A percentile compares a stretch with the other conserved stretches of the same genome.
phyloP scores from a whole-genome alignment of 2,113 vertebrate genomes.

The Gyps fulvus region DNA sequence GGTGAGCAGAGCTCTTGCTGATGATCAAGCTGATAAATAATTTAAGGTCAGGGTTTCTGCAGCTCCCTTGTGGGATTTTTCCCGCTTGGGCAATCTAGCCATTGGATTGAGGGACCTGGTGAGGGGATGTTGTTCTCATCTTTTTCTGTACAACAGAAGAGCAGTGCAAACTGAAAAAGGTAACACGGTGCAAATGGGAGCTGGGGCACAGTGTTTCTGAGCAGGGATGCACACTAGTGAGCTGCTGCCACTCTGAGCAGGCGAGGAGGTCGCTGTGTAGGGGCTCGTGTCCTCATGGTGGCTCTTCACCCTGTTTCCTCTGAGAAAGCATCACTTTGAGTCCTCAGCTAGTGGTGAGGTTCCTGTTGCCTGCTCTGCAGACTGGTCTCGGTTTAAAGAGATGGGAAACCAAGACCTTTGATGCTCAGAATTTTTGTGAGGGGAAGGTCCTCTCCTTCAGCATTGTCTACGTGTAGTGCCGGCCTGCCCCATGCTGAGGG shows the following conservation, averaged over 20 bases:
- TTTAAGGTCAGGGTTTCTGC: not conserved
- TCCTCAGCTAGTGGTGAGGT: not conserved
- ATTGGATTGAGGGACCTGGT: not conserved
- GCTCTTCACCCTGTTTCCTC: not conserved
- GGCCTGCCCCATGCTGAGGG: not conserved
- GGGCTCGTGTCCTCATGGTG: accelerated
- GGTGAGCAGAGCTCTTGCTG: not conserved
- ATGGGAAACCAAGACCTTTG: not conserved
- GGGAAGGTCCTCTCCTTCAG: not conserved
- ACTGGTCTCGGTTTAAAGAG: not conserved
- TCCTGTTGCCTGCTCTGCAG: not conserved
- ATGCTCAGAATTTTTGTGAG: not conserved
- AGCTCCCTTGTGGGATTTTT: not conserved
- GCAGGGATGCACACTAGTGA: not conserved
- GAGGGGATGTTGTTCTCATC: not conserved
- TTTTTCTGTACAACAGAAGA: not conserved
- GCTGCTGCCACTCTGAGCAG: not conserved
- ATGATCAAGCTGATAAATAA: not conserved
- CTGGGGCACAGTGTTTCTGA: not conserved
- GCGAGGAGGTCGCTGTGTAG: not conserved
- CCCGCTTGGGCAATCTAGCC: not conserved
- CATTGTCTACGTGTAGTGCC: accelerated
- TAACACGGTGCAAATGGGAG: not conserved
- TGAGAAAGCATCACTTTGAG: not conserved
- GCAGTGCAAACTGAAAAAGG: not conserved